Conservation (phyloP, 23 tunicate species). For the Oikopleura dioica region DNA sequence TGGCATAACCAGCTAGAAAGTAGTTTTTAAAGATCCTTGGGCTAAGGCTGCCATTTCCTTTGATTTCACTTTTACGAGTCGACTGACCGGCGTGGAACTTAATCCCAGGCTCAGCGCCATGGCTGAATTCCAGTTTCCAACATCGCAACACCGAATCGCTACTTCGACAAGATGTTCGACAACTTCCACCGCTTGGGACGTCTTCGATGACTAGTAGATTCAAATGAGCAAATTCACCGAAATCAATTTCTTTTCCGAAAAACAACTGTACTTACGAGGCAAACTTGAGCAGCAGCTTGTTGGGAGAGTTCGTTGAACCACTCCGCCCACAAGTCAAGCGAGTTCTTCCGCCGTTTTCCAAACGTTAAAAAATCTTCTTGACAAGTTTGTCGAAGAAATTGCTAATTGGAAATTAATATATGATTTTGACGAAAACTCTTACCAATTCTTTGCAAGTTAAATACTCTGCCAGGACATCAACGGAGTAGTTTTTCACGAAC, state of each 20-base stretch:
- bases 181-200: background rate
- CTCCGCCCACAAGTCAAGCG: slow-evolving; percentile 4
- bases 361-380: background rate
- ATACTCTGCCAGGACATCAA: background rate
- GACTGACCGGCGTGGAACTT: background rate
- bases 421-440: background rate
- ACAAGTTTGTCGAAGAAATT: background rate
- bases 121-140: slow-evolving; percentile 9
- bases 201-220: background rate
- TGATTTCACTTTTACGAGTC: background rate
- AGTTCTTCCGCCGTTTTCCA: background rate
- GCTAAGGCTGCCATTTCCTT: too few relatives aligned
- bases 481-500: background rate
- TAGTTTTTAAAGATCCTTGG: too few relatives aligned
- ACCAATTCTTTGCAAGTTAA: background rate
- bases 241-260: background rate
- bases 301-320: slow-evolving; percentile 3
- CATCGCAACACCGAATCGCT: background rate
- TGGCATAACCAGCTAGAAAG: too few relatives aligned
- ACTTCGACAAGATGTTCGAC: background rate
- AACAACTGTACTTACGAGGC: background rate
- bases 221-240: background rate
- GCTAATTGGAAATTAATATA: background rate
- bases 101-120: background rate
- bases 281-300: background rate